These are phyloP conservation scores for Rhopilema esculentum DNA, from an alignment of 30 jellyfish, hydroid and myxozoan genomes.

Conservation along the genomic window DNA sequence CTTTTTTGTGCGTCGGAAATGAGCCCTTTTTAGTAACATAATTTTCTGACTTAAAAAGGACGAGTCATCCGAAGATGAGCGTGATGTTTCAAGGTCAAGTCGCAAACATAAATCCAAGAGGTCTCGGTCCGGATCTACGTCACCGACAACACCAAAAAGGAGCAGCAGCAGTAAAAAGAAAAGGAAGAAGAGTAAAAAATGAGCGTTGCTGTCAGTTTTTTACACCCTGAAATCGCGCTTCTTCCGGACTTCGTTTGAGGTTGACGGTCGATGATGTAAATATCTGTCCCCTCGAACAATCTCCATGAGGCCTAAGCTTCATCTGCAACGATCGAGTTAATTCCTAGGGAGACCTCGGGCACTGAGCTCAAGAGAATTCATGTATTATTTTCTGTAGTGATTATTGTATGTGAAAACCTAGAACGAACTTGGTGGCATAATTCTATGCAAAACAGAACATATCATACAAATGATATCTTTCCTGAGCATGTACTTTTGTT, in stretches of 20 bases:
- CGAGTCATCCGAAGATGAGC: conserved; percentile 55
- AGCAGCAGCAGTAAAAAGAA: conserved; percentile 62
- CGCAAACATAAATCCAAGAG: conserved; percentile 36
- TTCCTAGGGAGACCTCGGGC: background rate
- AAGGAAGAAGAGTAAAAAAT: conserved; percentile 56
- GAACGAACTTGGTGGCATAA: too few species aligned
- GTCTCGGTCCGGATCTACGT: conserved; percentile 60
- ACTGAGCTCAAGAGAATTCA: background rate
- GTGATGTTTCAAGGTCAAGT: conserved; percentile 42
- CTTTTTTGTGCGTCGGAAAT: too few species aligned
- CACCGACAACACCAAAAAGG: conserved; percentile 63
- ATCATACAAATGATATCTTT: too few species aligned
- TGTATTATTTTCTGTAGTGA: background rate
- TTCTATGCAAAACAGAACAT: too few species aligned
- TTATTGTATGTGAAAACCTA: background rate
- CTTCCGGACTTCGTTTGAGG: background rate
- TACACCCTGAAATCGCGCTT: background rate
- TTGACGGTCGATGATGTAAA: background rate
- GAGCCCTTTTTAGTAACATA: background rate
- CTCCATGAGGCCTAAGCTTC: background rate
- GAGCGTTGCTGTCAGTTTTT: background rate
- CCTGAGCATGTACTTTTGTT: too few species aligned
- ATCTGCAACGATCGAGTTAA: background rate
- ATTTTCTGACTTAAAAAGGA: background rate
- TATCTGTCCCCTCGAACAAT: background rate